Evolutionary conservation across 64 coral and sea anemone genomes (phyloP), one percentile per base, ranked within the genome.

Genomic region (Montipora efflorescens): DNA sequence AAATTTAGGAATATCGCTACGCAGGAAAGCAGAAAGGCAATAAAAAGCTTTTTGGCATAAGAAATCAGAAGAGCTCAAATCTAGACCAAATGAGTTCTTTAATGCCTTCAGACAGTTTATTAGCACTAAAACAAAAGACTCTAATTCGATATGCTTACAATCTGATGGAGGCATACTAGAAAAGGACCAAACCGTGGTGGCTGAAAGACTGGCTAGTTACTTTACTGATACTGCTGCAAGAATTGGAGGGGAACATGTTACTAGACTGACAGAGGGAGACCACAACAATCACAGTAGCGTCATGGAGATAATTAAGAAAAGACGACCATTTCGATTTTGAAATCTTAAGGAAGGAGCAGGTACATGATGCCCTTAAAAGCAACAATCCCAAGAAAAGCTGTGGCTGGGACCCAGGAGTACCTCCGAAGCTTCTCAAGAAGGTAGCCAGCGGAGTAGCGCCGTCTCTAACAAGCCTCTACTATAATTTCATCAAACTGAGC

Each of bases 31-130:
- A 76, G n/a, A 14, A 76, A 76, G 74, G 74, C 74, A 43, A 36
- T 76, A 43, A 43, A 8, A 7, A 36, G 84, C 16, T 51, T 87
- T 73, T 19, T 87, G 68, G 84, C 19, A 21, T 74, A 51, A 19
- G 19, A 61, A 59, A 74, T 76, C 84, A 8, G 47, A 87, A 16
- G 67, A 87, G 49, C 0, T 87, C 45, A 51, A 74, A 21, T 87
- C 67, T 1, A 87, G 74, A 20, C 67, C 84, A 50, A 87, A 67
- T 10, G 68, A 87, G 18, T 87, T 87, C 18, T 87, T 21, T 18
- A 74, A 87, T 21, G 12, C 67, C 11, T 87, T 87, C 46, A 87
- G 47, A 19, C 84, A 66, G 3, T 87, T 87, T 72, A 47, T 87
- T 16, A 74, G 22, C 67, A 74, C 7, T 23, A 87, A 87, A 52